phyloP scores from a whole-genome alignment of 2,113 vertebrate genomes.

The Megaceryle maxima region DNA sequence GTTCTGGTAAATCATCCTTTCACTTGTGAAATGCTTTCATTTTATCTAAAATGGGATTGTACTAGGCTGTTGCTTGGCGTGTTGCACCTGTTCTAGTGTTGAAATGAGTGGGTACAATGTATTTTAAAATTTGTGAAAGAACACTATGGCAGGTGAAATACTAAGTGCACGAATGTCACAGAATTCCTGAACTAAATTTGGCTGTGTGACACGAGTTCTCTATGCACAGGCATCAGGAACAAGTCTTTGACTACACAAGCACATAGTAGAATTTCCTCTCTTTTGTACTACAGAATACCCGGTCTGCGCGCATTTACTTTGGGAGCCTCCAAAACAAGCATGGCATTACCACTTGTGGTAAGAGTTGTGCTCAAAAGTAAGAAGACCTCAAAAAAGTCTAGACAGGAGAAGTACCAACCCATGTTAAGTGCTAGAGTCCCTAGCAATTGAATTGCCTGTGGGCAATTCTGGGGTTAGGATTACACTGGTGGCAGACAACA shows the following conservation, averaged over 20 bases:
- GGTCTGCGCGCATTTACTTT: not conserved
- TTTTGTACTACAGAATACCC: not conserved
- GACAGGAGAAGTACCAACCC: not conserved
- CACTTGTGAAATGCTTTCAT: not conserved
- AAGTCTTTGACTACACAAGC: not conserved
- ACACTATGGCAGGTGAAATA: conserved; percentile 9
- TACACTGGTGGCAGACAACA: not conserved
- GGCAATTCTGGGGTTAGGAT: not conserved
- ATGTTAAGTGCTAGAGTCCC: not conserved
- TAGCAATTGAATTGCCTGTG: not conserved
- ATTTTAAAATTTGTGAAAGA: conserved; percentile 20
- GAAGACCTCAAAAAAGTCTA: not conserved
- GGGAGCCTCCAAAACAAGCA: not conserved
- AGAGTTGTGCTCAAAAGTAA: not conserved
- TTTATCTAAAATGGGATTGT: not conserved
- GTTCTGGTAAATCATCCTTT: not conserved
- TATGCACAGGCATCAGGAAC: not conserved
- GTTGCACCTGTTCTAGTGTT: conserved; percentile 36
- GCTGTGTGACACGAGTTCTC: not conserved
- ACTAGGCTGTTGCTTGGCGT: not conserved
- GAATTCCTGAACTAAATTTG: conserved; percentile 10
- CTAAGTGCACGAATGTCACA: not conserved
- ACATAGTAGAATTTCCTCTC: not conserved
- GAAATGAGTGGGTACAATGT: conserved; percentile 23
- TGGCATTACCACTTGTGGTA: not conserved